These are phyloP conservation scores for Pollachius pollachius DNA, from an alignment of 2,113 vertebrate species.

Conservation along the genomic window DNA sequence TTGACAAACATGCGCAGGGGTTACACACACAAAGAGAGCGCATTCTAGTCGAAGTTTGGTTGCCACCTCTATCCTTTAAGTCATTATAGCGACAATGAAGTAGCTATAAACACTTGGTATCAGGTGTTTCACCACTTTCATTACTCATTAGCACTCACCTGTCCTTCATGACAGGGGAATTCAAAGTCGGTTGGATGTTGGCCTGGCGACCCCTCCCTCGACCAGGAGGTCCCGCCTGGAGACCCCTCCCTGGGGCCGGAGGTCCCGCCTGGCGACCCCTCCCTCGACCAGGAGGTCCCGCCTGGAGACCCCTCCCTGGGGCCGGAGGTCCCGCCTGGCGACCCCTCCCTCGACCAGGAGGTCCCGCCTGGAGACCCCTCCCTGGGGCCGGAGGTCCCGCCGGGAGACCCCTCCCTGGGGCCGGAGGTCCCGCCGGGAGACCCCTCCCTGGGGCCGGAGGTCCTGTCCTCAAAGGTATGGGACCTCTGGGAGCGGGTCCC, in stretches of 20 bases:
- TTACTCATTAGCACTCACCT: constrained; percentile 57
- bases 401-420: too few relatives aligned
- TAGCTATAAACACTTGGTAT: too few relatives aligned
- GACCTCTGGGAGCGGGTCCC: constrained; percentile 58
- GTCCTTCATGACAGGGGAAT: constrained; percentile 37
- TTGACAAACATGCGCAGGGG: neutral
- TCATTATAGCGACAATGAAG: constrained; percentile 22
- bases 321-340: constrained; percentile 18
- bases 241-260: constrained; percentile 37
- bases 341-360: constrained; percentile 34
- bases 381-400: constrained; percentile 33
- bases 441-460: too few relatives aligned
- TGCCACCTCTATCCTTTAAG: too few relatives aligned
- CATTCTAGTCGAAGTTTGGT: too few relatives aligned
- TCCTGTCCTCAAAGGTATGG: constrained; percentile 60
- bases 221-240: constrained; percentile 30
- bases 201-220: constrained; percentile 34
- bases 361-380: constrained; percentile 24
- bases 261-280: constrained; percentile 6
- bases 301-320: constrained; percentile 24
- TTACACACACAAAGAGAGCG: constrained; percentile 29
- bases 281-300: constrained; percentile 32
- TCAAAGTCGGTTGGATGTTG: constrained; percentile 41
- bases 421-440: too few relatives aligned
- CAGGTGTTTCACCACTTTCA: neutral